These are phyloP conservation scores for Drosophila maculinotata DNA, from an alignment of 2,888 invertebrate species.

Conservation along the genomic window DNA sequence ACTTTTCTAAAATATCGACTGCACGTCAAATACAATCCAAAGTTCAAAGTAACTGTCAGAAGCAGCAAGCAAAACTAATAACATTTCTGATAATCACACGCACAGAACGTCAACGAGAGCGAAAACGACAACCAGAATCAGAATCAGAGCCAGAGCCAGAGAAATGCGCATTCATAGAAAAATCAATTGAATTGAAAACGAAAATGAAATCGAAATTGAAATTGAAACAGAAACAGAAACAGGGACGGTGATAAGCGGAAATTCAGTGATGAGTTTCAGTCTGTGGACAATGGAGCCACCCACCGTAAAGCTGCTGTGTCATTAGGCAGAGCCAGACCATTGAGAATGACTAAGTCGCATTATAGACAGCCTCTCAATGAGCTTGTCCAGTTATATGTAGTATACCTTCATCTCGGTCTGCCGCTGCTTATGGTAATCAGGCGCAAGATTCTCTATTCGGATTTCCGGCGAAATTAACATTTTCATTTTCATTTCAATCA, in stretches of 20 bases:
- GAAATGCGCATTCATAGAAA: conserved; percentile 59
- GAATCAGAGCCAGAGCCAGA: not conserved
- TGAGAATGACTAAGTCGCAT: conserved; percentile 46
- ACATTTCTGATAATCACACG: conserved; percentile 66
- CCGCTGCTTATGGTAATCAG: conserved; percentile 48
- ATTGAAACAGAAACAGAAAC: conserved; percentile 23
- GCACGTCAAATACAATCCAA: conserved; percentile 37
- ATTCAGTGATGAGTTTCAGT: conserved; percentile 46
- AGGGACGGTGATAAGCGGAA: conserved; percentile 53
- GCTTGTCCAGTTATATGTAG: conserved; percentile 24
- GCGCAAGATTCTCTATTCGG: conserved; percentile 37
- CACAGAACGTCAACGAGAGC: conserved; percentile 13
- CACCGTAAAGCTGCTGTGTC: conserved; percentile 40
- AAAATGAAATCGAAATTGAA: conserved; percentile 43
- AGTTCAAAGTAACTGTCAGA: conserved; percentile 67
- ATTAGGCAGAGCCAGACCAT: conserved; percentile 36
- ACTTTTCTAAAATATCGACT: conserved; percentile 27
- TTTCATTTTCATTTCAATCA: conserved; percentile 81
- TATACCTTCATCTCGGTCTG: not conserved
- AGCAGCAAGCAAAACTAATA: conserved; percentile 67
- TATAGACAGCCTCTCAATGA: conserved; percentile 29
- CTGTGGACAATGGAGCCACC: conserved; percentile 3
- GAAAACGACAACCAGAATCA: not conserved
- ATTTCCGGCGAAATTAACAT: conserved; percentile 69
- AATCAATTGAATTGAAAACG: conserved; percentile 65